Evolutionary conservation across 2,113 vertebrate species (phyloP).

Genomic region (Hyaena hyaena): DNA sequence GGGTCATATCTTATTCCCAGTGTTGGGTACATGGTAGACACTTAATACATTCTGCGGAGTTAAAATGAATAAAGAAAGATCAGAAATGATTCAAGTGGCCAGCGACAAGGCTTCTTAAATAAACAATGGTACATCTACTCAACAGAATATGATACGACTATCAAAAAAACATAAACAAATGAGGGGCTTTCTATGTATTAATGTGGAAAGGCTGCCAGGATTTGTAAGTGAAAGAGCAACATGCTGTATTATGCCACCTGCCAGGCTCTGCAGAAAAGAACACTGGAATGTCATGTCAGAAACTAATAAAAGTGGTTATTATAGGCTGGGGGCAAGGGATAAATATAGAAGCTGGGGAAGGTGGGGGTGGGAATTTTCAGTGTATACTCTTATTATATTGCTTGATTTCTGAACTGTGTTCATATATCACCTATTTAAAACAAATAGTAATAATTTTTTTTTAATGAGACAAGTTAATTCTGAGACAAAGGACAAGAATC

Average conservation of each 20-base stretch:
- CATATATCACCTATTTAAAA: not conserved
- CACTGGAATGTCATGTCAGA: not conserved
- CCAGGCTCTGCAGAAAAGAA: not conserved
- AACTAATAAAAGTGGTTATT: not conserved
- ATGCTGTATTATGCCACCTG: not conserved
- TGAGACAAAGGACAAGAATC: not conserved
- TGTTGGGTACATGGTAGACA: not conserved
- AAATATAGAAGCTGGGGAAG: too few relatives aligned
- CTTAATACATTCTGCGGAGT: not conserved
- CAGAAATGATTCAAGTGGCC: not conserved
- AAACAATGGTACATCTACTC: not conserved
- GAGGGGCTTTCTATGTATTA: not conserved
- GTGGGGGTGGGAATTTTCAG: not conserved
- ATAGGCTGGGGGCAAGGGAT: not conserved
- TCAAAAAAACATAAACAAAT: not conserved
- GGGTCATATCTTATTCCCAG: not conserved
- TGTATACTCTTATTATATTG: not conserved
- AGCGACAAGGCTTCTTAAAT: slow-evolving; percentile 25
- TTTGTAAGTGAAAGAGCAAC: not conserved
- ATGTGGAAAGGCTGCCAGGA: not conserved
- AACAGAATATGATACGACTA: not conserved
- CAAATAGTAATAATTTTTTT: not conserved
- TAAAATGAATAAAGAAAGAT: not conserved
- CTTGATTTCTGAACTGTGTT: not conserved
- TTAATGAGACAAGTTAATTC: not conserved